Evolutionary conservation across 1,140 invertebrate genomes (phyloP), one percentile per base, ranked within the genome.

Genomic region (Psix sp.): DNA sequence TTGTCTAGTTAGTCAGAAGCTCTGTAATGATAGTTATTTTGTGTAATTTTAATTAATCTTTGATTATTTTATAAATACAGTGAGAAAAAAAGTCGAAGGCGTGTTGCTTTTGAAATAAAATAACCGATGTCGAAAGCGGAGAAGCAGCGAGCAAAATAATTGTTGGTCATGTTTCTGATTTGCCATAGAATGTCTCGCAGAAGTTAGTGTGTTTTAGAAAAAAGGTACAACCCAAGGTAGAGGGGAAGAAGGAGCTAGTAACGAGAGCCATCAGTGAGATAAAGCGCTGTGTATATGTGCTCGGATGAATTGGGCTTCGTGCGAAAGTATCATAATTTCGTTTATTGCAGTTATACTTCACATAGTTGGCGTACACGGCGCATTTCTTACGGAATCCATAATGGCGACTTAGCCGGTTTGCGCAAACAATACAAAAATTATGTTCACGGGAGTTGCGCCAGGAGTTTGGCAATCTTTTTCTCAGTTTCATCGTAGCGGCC

Each of bases 381-480:
- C 45, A 71, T 78, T 83, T 82, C 81, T 77, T 79, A 56, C 70
- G 72, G 78, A 81, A 84, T 85, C 77, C 77, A 42, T 81, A 86
- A 85, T 83, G 79, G 74, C 76, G 48, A 72, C 60, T 77, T 75
- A 60, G 68, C 43, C 43, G 68, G 48, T 68, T 14, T 45, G 66
- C 73, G 76, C 83, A 84, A 86, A 86, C 83, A 85, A 86, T 85
- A 84, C 71, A 82, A 80, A 86, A 86, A 86, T 86, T 84, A 86
- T 84, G 82, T 85, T 84, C 81, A 84, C 79, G 82, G 84, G 77
- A 86, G 82, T 86, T 86, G 45, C 51, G 48, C 73, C 49, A 46
- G 45, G 77, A 85, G 81, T 86, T 86, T 83, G 39, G 78, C 78
- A 81, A 86, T 85, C 77, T 83, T 80, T 80, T 68, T 75, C 78